Evolutionary conservation across 2,888 invertebrate species (phyloP).

Genomic region (Caenorhabditis macrosperma): DNA sequence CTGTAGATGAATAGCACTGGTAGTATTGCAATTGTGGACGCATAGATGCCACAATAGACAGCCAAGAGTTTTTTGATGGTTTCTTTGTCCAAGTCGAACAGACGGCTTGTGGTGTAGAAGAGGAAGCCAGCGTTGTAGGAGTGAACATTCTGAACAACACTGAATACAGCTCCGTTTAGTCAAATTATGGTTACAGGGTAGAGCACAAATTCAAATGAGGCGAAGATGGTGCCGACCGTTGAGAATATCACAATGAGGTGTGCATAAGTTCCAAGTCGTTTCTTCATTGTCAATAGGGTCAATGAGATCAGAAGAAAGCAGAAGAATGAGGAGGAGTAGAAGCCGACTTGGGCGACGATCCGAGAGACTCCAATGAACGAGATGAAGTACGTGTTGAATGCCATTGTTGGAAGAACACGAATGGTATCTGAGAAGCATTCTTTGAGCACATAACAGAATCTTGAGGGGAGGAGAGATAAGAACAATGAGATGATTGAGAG

Average conservation of each 20-base stretch:
- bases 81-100: background rate
- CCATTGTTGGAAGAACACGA: no score
- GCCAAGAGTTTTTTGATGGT: background rate
- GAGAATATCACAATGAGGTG: background rate
- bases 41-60: slow-evolving; percentile 11
- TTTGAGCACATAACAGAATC: no score
- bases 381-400: no score
- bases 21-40: background rate
- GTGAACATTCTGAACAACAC: background rate
- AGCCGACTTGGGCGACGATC: background rate
- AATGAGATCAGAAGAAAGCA: background rate
- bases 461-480: no score
- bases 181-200: no score
- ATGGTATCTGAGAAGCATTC: no score
- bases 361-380: no score
- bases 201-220: background rate
- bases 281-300: background rate
- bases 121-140: slow-evolving; percentile 2
- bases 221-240: background rate
- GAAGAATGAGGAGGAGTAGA: background rate
- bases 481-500: no score
- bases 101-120: background rate
- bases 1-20: slow-evolving; percentile 7
- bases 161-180: no score
- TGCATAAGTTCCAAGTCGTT: background rate